These are phyloP conservation scores for Zaprionus taronus DNA, from an alignment of 1,140 invertebrate genomes.

Conservation along the genomic window DNA sequence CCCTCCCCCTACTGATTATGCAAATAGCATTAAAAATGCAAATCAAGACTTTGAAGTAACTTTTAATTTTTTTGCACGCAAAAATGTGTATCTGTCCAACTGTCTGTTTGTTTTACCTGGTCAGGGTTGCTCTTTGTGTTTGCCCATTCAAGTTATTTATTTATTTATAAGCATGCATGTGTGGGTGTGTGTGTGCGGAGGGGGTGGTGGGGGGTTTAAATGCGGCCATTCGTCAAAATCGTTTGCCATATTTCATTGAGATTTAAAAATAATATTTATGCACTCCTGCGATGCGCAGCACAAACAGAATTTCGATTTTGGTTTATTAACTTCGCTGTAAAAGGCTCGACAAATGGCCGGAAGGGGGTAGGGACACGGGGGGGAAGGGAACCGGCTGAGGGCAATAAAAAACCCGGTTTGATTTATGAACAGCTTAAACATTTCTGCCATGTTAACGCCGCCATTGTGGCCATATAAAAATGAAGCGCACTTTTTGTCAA, in stretches of 20 bases:
- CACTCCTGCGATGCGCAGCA: constrained; percentile 34
- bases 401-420: constrained; percentile 74
- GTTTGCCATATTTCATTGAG: constrained; percentile 70
- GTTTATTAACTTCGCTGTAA: constrained; percentile 75
- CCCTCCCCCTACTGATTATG: constrained; percentile 1
- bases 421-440: constrained; percentile 68
- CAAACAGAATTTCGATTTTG: constrained; percentile 45
- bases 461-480: constrained; percentile 65
- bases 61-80: constrained; percentile 62
- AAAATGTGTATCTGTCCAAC: constrained; percentile 28
- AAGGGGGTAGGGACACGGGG: background rate
- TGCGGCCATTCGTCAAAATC: constrained; percentile 58
- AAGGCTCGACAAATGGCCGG: constrained; percentile 67
- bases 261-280: constrained; percentile 78
- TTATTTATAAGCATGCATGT: constrained; percentile 62
- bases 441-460: constrained; percentile 59
- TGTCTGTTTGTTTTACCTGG: background rate
- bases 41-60: constrained; percentile 67
- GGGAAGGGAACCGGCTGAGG: background rate
- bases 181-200: background rate
- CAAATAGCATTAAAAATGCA: constrained; percentile 74
- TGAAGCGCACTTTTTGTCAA: constrained; percentile 55
- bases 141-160: constrained; percentile 59
- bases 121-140: constrained; percentile 2
- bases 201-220: background rate